Percentiles rank a stretch among this genome's conserved stretches.
These are phyloP conservation scores for Belgica antarctica DNA, from an alignment of 2,888 invertebrate species.

Conservation along the genomic window DNA sequence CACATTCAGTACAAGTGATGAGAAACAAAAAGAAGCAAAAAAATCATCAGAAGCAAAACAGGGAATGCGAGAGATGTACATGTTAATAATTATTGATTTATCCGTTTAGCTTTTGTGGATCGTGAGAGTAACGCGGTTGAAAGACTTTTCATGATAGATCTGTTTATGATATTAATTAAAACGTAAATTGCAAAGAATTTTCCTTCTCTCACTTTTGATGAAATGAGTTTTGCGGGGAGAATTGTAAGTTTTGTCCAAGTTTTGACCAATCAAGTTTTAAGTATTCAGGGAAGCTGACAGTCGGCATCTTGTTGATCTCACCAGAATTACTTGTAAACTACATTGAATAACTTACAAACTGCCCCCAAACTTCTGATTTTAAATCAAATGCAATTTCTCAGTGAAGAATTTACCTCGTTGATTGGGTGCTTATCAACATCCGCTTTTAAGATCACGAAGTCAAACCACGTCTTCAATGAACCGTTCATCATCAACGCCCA, in stretches of 20 bases:
- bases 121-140: conserved; percentile 12
- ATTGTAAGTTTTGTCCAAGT: no score
- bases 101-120: conserved; percentile 9
- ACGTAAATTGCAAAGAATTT: conserved; percentile 14
- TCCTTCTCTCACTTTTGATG: background rate
- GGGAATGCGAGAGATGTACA: conserved; percentile 30
- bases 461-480: no score
- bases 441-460: no score
- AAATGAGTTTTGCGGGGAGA: background rate
- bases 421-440: no score
- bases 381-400: no score
- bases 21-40: background rate
- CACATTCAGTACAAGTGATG: background rate
- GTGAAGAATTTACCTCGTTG: no score
- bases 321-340: no score
- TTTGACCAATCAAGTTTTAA: background rate
- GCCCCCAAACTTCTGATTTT: no score
- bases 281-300: background rate
- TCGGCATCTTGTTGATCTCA: no score
- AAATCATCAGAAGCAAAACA: background rate
- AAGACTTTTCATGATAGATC: conserved; percentile 23
- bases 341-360: no score
- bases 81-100: conserved; percentile 42
- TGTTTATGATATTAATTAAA: conserved; percentile 13
- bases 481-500: no score